Evolutionary conservation across 2,888 invertebrate genomes (phyloP), one percentile per base, ranked within the genome.

Genomic region (Margaritifera margaritifera): DNA sequence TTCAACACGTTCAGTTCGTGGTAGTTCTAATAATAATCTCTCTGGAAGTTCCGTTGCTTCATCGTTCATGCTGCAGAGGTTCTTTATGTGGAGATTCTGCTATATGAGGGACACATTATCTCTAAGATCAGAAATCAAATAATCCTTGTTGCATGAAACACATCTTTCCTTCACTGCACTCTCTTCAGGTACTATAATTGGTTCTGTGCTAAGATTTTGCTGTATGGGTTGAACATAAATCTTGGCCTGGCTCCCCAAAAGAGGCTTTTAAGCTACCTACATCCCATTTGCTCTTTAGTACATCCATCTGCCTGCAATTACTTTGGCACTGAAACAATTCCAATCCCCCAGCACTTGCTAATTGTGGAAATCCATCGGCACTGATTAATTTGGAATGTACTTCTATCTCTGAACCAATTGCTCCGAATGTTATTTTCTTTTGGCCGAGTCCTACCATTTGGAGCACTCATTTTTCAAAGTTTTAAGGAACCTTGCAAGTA

Each of bases 181-280:
- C n/a, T 19, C 19, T 51, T 4, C 22, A 15, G 27, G 20, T 31
- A 8, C 31, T 2, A 6, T 51, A 60, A 60, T 6, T 52, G 57
- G 42, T 59, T 22, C 1, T n/a, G 8, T 24, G 60, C 54, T 53
- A 64, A 64, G 42, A 42, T 62, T n/a, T 60, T 55, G 31, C 56
- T 70, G 70, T n/a, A 74, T 66, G n/a, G 71, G 74, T 24, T 70
- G 22, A 19, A 74, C 54, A 53, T 71, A 74, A 19, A 68, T 68
- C 31, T 51, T 62, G 19, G 71, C 54, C 55, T 74, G 74, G 51
- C 59, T 24, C 5, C n/a, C 69, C 68, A 18, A 71, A 57, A 58
- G 64, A 68, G 0, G 15, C 19, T 66, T 71, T 66, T 42, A 74
- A 54, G 11, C 62, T 56, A 54, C 68, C 68, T 24, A 66, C 31